A percentile compares a stretch with the other conserved stretches of the same genome.
These are phyloP conservation scores for Athripsodes cinereus DNA, from an alignment of 2,888 invertebrate genomes.

Conservation along the genomic window DNA sequence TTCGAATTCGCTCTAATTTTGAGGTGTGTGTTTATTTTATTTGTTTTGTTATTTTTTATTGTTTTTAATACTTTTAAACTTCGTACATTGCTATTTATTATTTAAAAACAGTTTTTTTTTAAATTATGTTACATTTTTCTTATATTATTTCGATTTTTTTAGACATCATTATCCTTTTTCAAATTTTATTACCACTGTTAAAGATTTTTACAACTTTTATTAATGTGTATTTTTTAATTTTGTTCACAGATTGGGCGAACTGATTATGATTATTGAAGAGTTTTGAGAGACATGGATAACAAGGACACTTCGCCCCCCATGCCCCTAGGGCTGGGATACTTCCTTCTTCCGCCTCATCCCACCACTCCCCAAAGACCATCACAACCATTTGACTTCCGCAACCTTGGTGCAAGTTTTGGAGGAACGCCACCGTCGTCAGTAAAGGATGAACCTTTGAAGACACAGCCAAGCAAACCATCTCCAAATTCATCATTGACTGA, in stretches of 20 bases:
- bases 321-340: conserved; percentile 48
- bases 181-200: too few species aligned
- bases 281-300: conserved; percentile 40
- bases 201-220: background rate
- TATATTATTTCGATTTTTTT: background rate
- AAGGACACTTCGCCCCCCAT: conserved; percentile 42
- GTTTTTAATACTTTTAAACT: background rate
- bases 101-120: background rate
- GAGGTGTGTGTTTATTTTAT: conserved; percentile 1
- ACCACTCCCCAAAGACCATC: conserved; percentile 66
- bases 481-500: conserved; percentile 26
- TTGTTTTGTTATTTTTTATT: background rate
- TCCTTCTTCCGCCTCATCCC: conserved; percentile 49
- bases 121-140: background rate
- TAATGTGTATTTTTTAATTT: background rate
- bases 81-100: background rate
- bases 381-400: conserved; percentile 84
- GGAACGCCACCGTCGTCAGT: conserved; percentile 38
- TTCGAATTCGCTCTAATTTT: background rate
- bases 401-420: conserved; percentile 61
- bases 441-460: conserved; percentile 16
- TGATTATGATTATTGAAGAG: background rate
- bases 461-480: conserved; percentile 23
- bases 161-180: background rate
- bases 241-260: background rate